These are phyloP conservation scores for Eristalis intricaria DNA, from an alignment of 2,888 invertebrate species.

Conservation along the genomic window DNA sequence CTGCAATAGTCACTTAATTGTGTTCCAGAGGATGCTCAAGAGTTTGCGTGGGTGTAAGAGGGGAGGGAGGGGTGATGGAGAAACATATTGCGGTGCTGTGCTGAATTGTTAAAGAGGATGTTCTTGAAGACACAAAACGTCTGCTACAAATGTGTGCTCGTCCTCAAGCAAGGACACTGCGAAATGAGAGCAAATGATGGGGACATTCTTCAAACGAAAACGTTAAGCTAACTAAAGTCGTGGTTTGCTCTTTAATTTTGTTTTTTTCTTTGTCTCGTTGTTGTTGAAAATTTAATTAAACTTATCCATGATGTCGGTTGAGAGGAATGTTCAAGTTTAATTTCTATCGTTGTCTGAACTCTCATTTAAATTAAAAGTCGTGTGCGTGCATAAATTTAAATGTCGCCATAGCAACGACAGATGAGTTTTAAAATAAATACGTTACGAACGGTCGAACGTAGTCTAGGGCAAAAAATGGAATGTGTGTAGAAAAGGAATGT, in stretches of 20 bases:
- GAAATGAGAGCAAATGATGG: background rate
- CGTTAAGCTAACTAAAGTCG: background rate
- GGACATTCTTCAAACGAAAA: background rate
- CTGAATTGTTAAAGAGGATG: conserved; percentile 56
- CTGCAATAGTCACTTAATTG: conserved; percentile 62
- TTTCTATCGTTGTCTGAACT: background rate
- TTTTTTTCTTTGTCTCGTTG: background rate
- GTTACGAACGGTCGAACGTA: background rate
- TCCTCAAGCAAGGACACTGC: background rate
- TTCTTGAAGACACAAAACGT: background rate
- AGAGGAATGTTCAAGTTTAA: background rate
- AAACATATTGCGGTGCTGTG: conserved; percentile 59
- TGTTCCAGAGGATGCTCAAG: conserved; percentile 16
- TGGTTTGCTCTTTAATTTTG: background rate
- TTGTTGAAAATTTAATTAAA: conserved; percentile 6
- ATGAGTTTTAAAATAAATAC: background rate
- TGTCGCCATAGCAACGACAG: background rate
- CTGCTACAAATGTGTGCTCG: background rate
- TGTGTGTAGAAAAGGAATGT: background rate
- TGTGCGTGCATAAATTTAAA: conserved; percentile 1
- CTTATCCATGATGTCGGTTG: background rate
- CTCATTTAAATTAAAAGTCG: background rate
- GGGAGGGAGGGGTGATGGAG: background rate
- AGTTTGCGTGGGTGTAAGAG: background rate
- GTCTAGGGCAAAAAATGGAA: background rate